phyloP scores from a whole-genome alignment of 2,888 invertebrate genomes.

The Diloba caeruleocephala region DNA sequence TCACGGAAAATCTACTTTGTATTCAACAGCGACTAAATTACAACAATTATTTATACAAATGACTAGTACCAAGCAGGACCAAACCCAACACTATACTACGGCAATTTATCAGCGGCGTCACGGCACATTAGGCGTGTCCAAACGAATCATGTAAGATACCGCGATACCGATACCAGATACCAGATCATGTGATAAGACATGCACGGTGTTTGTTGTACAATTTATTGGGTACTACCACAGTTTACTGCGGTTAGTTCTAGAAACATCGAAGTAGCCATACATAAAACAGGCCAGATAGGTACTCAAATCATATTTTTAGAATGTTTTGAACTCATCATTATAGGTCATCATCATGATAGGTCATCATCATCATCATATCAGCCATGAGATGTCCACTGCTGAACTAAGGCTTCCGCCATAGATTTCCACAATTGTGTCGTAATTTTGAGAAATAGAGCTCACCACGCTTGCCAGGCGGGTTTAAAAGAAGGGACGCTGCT shows the following conservation, averaged over 20 bases:
- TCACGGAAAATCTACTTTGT: too few relatives aligned
- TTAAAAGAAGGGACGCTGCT: too few relatives aligned
- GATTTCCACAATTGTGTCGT: too few relatives aligned
- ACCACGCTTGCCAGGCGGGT: too few relatives aligned
- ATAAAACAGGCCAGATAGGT: conserved; percentile 8
- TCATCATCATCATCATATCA: too few relatives aligned
- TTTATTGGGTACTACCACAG: conserved; percentile 43
- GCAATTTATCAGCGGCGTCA: conserved; percentile 72
- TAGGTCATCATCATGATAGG: too few relatives aligned
- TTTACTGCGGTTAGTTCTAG: conserved; percentile 6
- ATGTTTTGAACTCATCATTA: too few relatives aligned
- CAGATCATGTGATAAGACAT: conserved; percentile 58
- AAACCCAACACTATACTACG: conserved; percentile 41
- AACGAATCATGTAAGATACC: conserved; percentile 65
- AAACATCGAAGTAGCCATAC: too few relatives aligned
- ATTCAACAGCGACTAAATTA: too few relatives aligned
- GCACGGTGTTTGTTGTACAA: conserved; percentile 46
- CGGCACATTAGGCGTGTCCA: conserved; percentile 68
- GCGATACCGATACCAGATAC: conserved; percentile 55
- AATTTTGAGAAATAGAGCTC: too few relatives aligned
- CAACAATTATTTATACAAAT: conserved; percentile 6
- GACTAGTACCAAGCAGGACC: conserved; percentile 20
- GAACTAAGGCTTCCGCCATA: too few relatives aligned
- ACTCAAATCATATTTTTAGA: background rate
- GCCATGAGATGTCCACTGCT: too few relatives aligned